phyloP scores from a whole-genome alignment of 2,888 invertebrate genomes.

The Congeria kusceri region DNA sequence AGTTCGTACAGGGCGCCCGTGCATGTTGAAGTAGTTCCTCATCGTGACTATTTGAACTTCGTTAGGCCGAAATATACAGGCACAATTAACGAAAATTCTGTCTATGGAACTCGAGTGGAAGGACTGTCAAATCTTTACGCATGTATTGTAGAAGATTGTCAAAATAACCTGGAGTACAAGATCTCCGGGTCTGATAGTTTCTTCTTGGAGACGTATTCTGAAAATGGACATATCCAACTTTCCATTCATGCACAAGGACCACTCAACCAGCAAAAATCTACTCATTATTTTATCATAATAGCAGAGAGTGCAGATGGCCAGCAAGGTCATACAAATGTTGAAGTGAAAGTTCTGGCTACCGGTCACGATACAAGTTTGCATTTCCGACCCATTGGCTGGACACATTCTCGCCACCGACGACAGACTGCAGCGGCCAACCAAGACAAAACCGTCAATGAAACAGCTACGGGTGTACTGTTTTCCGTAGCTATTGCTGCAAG shows the following conservation, averaged over 20 bases:
- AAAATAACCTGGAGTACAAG: constrained; percentile 45
- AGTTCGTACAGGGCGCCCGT: constrained; percentile 12
- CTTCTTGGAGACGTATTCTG: constrained; percentile 36
- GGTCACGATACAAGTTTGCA: too few relatives aligned
- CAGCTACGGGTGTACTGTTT: constrained; percentile 44
- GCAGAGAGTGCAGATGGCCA: constrained; percentile 31
- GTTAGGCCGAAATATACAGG: constrained; percentile 36
- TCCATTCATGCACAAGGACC: constrained; percentile 32
- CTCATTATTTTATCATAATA: constrained; percentile 38
- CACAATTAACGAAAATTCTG: constrained; percentile 18
- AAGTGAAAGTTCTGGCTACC: constrained; percentile 9
- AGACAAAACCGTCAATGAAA: constrained; percentile 28
- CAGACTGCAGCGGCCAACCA: constrained; percentile 13
- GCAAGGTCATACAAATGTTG: constrained; percentile 44
- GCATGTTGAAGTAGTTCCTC: constrained; percentile 40
- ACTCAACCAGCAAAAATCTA: neutral
- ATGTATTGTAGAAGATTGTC: constrained; percentile 13
- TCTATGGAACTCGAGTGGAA: constrained; percentile 29
- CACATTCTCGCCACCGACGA: constrained; percentile 16
- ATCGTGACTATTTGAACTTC: constrained; percentile 26
- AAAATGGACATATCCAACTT: constrained; percentile 33
- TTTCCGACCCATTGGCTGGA: too few relatives aligned
- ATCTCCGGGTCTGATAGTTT: constrained; percentile 42
- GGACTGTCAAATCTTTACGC: constrained; percentile 50
- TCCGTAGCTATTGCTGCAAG: constrained; percentile 4